Conservation (phyloP, 1,140 invertebrate genomes). For the Bombyx mori region ASM3026992v2 NC_085124.1:5003001-5003500, state of each 20-base stretch:
- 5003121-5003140: conserved; percentile 65
- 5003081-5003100: conserved; percentile 50
- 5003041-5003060: conserved; percentile 50
- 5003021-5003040: conserved; percentile 34
- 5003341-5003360: conserved; percentile 28
- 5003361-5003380: conserved; percentile 62
- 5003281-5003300: too few relatives aligned
- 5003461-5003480: conserved; percentile 63
- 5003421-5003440: conserved; percentile 69
- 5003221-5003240: conserved; percentile 13
- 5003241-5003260: neutral
- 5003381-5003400: conserved; percentile 54
- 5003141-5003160: conserved; percentile 51
- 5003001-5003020: conserved; percentile 6
- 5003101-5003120: conserved; percentile 57
- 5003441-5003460: conserved; percentile 66
- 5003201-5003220: conserved; percentile 17
- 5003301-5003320: neutral
- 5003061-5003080: conserved; percentile 58
- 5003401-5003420: conserved; percentile 54
- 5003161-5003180: conserved; percentile 65
- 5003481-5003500: conserved; percentile 66
- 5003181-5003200: conserved; percentile 39
- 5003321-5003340: conserved; percentile 5
- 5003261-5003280: neutral